Evolutionary conservation across 2,797 vertebrate genomes (phyloP), one percentile per base, ranked within the genome.

Genomic region (Oceanodroma leucorhoa): DNA sequence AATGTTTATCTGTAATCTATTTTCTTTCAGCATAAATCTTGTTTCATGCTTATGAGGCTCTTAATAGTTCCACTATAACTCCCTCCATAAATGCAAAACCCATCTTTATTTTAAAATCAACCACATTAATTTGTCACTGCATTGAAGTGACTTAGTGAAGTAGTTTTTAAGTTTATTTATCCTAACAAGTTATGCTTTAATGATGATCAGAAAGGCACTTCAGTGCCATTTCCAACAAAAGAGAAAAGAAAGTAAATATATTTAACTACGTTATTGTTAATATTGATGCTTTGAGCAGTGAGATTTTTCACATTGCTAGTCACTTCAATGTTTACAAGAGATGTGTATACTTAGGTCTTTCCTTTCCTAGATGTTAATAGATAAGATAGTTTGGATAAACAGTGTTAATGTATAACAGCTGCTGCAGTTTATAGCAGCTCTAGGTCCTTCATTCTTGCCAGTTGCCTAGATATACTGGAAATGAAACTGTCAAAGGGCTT

Each of bases 1-100:
- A 84, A 24, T 93, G 45, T 77, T 90, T 90, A 67, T 82, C 66
- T 96, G 67, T 92, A 92, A 92, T 95, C 26, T 91, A 2, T 94
- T 95, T 95, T 90, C 91, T 78, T 93, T 67, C 57, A 34, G 65
- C 43, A 46, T 94, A 82, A 73, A 89, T 95, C 48, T 58, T 64
- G 43, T 94, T 96, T 84, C 65, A 29, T 79, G 76, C 73, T 90
- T 87, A 60, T 38, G 38, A 93, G 45, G 20, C 24, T 86, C 66
- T 77, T 83, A 67, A 90, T 77, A 85, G 51, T 82, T 93, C 64
- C 13, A 5, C 48, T 55, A 0, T 51, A 69, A 66, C 29, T 94
- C 58, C 83, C 82, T 82, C 62, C 70, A 76, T 83, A 88, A 93
- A 87, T 73, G 85, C 65, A 70, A 88, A 88, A 54, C 1, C 1